Evolutionary conservation across 2,888 invertebrate genomes (phyloP), one percentile per base, ranked within the genome.

Genomic region (Macropis europaea): DNA sequence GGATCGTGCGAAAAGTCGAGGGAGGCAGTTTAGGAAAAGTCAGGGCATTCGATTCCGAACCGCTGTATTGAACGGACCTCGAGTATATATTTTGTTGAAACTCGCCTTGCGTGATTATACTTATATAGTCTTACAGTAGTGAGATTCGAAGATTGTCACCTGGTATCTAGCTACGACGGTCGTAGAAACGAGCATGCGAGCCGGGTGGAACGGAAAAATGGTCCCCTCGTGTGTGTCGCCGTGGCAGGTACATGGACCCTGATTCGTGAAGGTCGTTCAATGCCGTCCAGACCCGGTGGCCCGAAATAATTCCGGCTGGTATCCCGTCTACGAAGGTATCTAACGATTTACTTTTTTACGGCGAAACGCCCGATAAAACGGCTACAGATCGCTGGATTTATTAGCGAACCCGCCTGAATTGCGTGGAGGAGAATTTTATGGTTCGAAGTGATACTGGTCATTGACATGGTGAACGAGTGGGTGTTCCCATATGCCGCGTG

Each of bases 201-300:
- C 24, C 43, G 57, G 34, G 38, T 24, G 53, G 43, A 61, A 40
- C 42, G 47, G 73, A 76, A 78, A 79, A 79, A 68, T 70, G 47
- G 43, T 42, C 59, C 40, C 48, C n/a, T n/a, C 34, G 22, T 48
- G 63, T 50, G 53, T 64, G 62, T 60, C 62, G 72, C 47, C 47
- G 50, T 76, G 59, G 54, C 50, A 60, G 66, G 76, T 76, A 73
- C 79, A 69, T 76, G 77, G 78, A 82, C 78, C 73, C 77, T 73
- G 85, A 84, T 86, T 84, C 75, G 74, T 67, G 85, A 87, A 87
- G 87, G 87, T 79, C 87, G 87, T 87, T 87, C 87, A 86, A 87
- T 87, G 87, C 84, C 87, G 78, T 68, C 68, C 75, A 74, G 76
- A 73, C 73, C 78, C 67, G 79, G 66, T 82, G 78, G 77, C 75